Evolutionary conservation across 92 coral and sea anemone genomes (phyloP).

Genomic region (Anthopleura xanthogrammica): DNA sequence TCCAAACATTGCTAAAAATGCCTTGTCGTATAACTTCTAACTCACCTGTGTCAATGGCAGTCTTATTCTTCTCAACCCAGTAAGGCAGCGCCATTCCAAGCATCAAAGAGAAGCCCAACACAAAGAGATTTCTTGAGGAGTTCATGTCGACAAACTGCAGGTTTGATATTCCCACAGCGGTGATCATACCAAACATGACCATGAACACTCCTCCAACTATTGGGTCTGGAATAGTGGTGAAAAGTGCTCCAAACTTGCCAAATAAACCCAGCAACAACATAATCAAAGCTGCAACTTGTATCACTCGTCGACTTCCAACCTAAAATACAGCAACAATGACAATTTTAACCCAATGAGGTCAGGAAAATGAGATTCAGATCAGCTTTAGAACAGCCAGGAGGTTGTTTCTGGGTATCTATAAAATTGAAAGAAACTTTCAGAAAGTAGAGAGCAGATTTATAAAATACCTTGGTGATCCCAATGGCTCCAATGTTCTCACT

Average conservation of each 20-base stretch:
- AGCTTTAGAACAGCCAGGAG: no score
- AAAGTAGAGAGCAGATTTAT: neutral
- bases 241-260: slow-evolving; percentile 93
- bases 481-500: slow-evolving; percentile 87
- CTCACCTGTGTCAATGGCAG: slow-evolving; percentile 57
- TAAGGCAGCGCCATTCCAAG: slow-evolving; percentile 87
- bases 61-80: slow-evolving; percentile 42
- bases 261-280: slow-evolving; percentile 78
- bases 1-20: neutral
- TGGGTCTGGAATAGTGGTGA: slow-evolving; percentile 94
- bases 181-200: slow-evolving; percentile 97
- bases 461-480: slow-evolving; percentile 74
- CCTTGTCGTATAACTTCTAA: neutral
- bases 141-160: slow-evolving; percentile 94
- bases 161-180: slow-evolving; percentile 93
- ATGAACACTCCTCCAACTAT: slow-evolving; percentile 94
- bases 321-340: neutral
- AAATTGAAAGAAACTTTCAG: neutral
- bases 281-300: slow-evolving; percentile 74
- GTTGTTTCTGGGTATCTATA: no score
- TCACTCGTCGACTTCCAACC: slow-evolving; percentile 89
- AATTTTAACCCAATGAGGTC: neutral
- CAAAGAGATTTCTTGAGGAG: slow-evolving; percentile 84
- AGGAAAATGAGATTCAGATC: neutral
- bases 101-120: slow-evolving; percentile 83